Evolutionary conservation across 30 jellyfish, hydroid and myxozoan genomes (phyloP).

Genomic region (Sanderia malayensis): DNA sequence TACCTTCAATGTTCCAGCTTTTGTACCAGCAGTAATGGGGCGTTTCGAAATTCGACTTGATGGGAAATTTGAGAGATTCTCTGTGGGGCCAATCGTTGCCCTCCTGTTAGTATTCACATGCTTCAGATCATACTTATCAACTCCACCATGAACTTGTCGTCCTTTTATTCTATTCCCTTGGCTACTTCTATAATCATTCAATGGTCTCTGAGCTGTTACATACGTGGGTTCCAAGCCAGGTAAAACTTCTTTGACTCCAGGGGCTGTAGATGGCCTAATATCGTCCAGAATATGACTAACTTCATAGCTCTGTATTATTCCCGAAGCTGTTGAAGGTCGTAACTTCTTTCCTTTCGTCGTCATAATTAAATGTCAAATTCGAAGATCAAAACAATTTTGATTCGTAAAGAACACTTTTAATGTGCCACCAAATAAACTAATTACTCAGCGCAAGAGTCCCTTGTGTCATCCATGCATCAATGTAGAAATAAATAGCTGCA

Average conservation of each 20-base stretch:
- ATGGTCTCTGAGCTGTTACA: slow-evolving; percentile 65
- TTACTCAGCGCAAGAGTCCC: no score
- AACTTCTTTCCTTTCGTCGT: slow-evolving; percentile 27
- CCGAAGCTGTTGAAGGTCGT: slow-evolving; percentile 88
- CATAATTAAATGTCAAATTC: no score
- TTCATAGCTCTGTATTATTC: slow-evolving; percentile 70
- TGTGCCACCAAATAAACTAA: no score
- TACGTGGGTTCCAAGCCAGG: slow-evolving; percentile 88
- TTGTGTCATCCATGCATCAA: no score
- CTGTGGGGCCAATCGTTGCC: slow-evolving; percentile 88
- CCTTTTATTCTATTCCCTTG: slow-evolving; percentile 49
- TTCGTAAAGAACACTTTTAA: no score
- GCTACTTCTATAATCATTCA: neutral
- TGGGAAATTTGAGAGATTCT: slow-evolving; percentile 38
- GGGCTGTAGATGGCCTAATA: slow-evolving; percentile 75
- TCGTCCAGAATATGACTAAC: slow-evolving; percentile 79
- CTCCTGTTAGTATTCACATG: slow-evolving; percentile 52
- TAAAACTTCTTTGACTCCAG: slow-evolving; percentile 48
- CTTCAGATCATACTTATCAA: slow-evolving; percentile 65
- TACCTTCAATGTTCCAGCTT: slow-evolving; percentile 72
- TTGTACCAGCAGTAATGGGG: slow-evolving; percentile 72
- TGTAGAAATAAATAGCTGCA: no score
- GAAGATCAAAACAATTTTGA: no score
- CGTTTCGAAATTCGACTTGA: slow-evolving; percentile 35
- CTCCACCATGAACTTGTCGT: slow-evolving; percentile 89